phyloP scores from a whole-genome alignment of 2,888 invertebrate genomes.

The Xanthostigma xanthostigma region DNA sequence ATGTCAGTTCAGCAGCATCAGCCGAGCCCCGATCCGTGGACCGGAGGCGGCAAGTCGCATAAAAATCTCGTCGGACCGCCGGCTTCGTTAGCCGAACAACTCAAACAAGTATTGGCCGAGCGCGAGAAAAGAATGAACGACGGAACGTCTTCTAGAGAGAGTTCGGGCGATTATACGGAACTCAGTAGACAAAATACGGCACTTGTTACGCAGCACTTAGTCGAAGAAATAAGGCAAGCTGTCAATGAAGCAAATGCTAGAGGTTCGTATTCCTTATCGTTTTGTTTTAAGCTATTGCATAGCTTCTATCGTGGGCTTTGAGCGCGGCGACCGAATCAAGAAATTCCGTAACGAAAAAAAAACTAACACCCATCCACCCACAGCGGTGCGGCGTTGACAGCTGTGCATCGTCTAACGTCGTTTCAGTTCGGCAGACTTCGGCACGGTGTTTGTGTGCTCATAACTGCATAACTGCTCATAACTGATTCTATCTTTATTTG shows the following conservation, averaged over 20 bases:
- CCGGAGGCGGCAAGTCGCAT: conserved; percentile 19
- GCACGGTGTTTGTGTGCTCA: too few relatives aligned
- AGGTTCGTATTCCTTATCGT: conserved; percentile 35
- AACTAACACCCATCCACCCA: too few relatives aligned
- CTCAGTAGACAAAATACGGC: conserved; percentile 44
- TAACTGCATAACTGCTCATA: too few relatives aligned
- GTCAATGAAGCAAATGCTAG: conserved; percentile 78
- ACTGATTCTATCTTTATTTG: too few relatives aligned
- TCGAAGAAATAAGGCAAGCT: conserved; percentile 77
- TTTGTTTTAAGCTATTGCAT: background rate
- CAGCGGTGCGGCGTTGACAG: too few relatives aligned
- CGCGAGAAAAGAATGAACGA: conserved; percentile 57
- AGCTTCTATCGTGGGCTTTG: too few relatives aligned
- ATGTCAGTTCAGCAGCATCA: conserved; percentile 20
- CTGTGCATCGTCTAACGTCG: too few relatives aligned
- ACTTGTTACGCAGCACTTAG: conserved; percentile 64
- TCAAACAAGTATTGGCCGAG: conserved; percentile 76
- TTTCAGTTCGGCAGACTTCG: too few relatives aligned
- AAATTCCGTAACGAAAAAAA: too few relatives aligned
- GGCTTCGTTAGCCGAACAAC: conserved; percentile 68
- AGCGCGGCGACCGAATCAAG: too few relatives aligned
- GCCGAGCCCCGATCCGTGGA: conserved; percentile 27
- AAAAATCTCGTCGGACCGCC: conserved; percentile 46
- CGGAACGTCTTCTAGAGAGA: conserved; percentile 36
- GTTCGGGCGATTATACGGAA: conserved; percentile 46